Conservation (phyloP, 2,888 invertebrate genomes). For the Exocentrus adspersus region DNA sequence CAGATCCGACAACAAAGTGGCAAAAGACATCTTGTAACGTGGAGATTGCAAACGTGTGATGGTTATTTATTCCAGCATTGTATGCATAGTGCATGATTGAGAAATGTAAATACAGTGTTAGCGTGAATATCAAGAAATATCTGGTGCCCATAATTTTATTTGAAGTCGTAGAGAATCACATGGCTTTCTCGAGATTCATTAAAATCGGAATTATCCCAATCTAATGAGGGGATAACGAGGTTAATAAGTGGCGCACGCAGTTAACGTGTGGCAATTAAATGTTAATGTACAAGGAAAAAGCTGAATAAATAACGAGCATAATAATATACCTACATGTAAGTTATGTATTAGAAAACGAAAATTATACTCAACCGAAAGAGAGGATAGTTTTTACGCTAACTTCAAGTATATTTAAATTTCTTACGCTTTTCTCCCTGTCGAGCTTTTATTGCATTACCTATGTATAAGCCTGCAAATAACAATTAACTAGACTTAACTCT, state of each 20-base stretch:
- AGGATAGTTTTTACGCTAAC: too few relatives aligned
- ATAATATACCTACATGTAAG: too few relatives aligned
- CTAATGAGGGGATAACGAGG: not conserved
- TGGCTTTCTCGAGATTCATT: not conserved
- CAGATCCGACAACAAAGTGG: slow-evolving; percentile 21
- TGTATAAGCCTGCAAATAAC: not conserved
- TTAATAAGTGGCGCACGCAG: not conserved
- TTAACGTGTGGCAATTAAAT: too few relatives aligned
- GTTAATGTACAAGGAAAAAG: too few relatives aligned
- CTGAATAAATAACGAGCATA: too few relatives aligned
- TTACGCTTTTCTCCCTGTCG: too few relatives aligned
- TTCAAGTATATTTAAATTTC: too few relatives aligned
- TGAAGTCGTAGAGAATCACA: not conserved
- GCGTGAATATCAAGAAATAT: slow-evolving; percentile 9
- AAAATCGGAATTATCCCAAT: not conserved
- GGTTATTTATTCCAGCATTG: slow-evolving; percentile 22
- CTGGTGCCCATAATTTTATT: slow-evolving; percentile 7
- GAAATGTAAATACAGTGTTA: slow-evolving; percentile 15
- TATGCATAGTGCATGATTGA: slow-evolving; percentile 27
- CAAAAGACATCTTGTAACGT: slow-evolving; percentile 25
- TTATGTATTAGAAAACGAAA: too few relatives aligned
- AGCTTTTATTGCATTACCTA: too few relatives aligned
- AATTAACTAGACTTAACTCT: slow-evolving; percentile 6
- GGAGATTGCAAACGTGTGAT: too few relatives aligned
- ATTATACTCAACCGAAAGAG: too few relatives aligned